Evolutionary conservation across 2,888 invertebrate species (phyloP).

Genomic region (Ernsta delagoae): DNA sequence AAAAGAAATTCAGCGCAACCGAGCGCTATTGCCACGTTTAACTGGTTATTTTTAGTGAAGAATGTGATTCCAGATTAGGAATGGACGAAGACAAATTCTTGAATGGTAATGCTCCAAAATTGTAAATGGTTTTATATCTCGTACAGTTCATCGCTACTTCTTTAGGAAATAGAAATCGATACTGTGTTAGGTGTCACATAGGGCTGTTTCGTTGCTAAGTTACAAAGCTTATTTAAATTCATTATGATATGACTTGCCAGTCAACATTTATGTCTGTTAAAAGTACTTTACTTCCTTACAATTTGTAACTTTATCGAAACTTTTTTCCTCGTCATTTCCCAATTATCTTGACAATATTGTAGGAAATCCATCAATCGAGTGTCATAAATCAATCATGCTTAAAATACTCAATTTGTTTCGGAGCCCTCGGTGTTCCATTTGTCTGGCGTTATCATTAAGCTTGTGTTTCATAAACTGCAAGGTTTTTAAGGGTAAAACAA

Average conservation of each 20-base stretch:
- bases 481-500: slow-evolving; percentile 14
- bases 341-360: slow-evolving; percentile 4
- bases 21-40: slow-evolving; percentile 36
- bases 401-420: slow-evolving; percentile 5
- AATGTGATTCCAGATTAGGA: slow-evolving; percentile 37
- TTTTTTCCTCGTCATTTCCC: slow-evolving; percentile 6
- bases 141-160: slow-evolving; percentile 19
- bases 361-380: slow-evolving; percentile 1
- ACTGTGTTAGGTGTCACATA: too few relatives aligned
- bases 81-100: slow-evolving; percentile 36
- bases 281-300: not conserved
- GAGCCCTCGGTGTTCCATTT: slow-evolving; percentile 4
- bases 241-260: not conserved
- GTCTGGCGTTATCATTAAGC: slow-evolving; percentile 9
- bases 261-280: slow-evolving; percentile 1
- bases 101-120: slow-evolving; percentile 35
- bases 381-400: slow-evolving; percentile 1
- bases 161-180: too few relatives aligned
- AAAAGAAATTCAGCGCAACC: slow-evolving; percentile 35
- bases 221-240: too few relatives aligned
- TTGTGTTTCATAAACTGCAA: slow-evolving; percentile 6
- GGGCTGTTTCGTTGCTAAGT: too few relatives aligned
- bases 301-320: slow-evolving; percentile 1
- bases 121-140: slow-evolving; percentile 35
- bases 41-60: slow-evolving; percentile 38